phyloP scores from a whole-genome alignment of 2,888 invertebrate genomes.

The Osedax frankpressi region DNA sequence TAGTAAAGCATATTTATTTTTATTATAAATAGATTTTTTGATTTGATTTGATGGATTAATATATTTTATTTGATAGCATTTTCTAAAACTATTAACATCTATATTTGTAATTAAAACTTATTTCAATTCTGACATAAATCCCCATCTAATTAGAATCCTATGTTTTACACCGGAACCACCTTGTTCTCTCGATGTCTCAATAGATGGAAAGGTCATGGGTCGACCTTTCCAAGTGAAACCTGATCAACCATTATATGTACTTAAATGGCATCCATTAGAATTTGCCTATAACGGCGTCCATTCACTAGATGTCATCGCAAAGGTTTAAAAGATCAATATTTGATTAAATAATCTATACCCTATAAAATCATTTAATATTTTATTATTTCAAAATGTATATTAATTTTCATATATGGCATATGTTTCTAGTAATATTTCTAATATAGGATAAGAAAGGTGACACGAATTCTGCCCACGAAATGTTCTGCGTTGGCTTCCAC shows the following conservation, averaged over 20 bases:
- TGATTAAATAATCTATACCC: not conserved
- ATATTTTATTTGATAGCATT: too few relatives aligned
- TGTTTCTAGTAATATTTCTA: not conserved
- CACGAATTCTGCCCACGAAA: conserved; percentile 47
- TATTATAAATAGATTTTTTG: too few relatives aligned
- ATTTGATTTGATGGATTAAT: too few relatives aligned
- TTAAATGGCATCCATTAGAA: conserved; percentile 59
- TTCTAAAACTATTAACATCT: too few relatives aligned
- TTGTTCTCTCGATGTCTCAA: conserved; percentile 55
- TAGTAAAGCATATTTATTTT: too few relatives aligned
- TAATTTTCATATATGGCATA: not conserved
- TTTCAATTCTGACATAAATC: too few relatives aligned
- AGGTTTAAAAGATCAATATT: conserved; percentile 27
- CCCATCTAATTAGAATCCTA: too few relatives aligned
- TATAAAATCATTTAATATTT: not conserved
- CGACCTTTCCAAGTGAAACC: conserved; percentile 52
- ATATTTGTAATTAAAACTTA: too few relatives aligned
- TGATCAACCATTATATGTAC: conserved; percentile 57
- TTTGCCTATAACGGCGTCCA: conserved; percentile 58
- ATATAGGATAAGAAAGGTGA: not conserved
- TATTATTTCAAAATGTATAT: not conserved
- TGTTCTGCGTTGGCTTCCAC: conserved; percentile 66
- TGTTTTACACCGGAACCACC: not conserved
- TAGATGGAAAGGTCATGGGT: conserved; percentile 52
- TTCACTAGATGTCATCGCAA: conserved; percentile 38